Base-by-base conservation (phyloP, 2,797 vertebrate species). In the Anabacerthia variegaticeps region DNA sequence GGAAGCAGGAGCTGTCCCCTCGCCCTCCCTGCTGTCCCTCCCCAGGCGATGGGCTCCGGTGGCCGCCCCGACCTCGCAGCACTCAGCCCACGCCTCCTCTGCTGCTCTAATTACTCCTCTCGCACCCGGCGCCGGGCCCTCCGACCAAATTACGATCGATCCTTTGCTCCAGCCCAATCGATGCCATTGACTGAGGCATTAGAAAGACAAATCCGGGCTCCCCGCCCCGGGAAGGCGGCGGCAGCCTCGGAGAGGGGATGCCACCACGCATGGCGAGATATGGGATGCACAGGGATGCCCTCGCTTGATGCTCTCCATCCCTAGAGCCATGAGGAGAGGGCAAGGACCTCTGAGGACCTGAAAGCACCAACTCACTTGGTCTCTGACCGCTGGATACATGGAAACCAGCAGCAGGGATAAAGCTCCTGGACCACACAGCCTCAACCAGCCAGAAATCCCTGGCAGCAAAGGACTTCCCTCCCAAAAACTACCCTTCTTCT, bases 111-210 rank as follows among this genome's bases (percentile, higher is more conserved):
- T 98, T 97, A 97, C 97, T 97, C 92, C 87, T 93, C 86, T 82
- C 61, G 56, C 95, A 91, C 94, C 90, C 95, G 36, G 80, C 71
- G 21, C 54, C 18, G 75, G 73, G 92, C 92, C 96, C 92, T 89
- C 95, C 62, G 88, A 97, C 95, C 95, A 95, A 97, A 98, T 97
- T 97, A 96, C 81, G 7, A 98, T 98, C 41, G 96, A 98, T 97
- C 85, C 87, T 69, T 94, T 49, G 27, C 96, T 97, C 92, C 86
- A 93, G 55, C 92, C 95, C 66, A 46, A 95, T 98, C 98, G 52
- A 97, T 97, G 79, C 59, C 96, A 97, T 97, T 18, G 95, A 97
- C 80, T 91, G 74, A 79, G 82, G 88, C 95, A 92, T 88, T 93
- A 93, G 94, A 89, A 97, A 96, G 95, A 97, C 77, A 93, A 96